A percentile compares a stretch with the other conserved stretches of the same genome.
Conservation (phyloP, 1,140 invertebrate species). For the Cataglyphis hispanica region DNA sequence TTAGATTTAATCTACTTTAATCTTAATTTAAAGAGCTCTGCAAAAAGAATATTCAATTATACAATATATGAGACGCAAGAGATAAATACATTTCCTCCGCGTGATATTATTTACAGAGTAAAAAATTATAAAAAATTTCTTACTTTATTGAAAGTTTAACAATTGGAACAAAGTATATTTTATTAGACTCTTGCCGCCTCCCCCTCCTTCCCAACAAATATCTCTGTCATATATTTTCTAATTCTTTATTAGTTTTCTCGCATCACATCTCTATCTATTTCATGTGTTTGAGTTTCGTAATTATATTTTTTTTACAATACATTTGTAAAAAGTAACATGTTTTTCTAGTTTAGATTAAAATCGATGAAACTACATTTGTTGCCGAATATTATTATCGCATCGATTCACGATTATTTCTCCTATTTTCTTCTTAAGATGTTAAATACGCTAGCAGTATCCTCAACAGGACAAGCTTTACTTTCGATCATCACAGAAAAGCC, state of each 20-base stretch:
- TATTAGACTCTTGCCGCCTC: too few species aligned
- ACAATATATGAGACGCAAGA: background rate
- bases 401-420: background rate
- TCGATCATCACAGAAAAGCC: background rate
- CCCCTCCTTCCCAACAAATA: too few species aligned
- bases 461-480: conserved; percentile 15
- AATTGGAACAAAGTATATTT: too few species aligned
- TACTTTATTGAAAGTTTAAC: too few species aligned
- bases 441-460: background rate
- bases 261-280: background rate
- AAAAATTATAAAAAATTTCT: too few species aligned
- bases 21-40: background rate
- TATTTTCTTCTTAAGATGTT: background rate
- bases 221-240: too few species aligned
- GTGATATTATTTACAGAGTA: too few species aligned
- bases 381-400: background rate
- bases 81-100: background rate
- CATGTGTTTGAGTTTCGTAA: too few species aligned
- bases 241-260: background rate
- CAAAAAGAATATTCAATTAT: background rate
- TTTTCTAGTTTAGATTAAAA: too few species aligned
- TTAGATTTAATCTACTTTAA: conserved; percentile 33
- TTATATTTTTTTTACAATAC: too few species aligned
- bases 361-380: background rate
- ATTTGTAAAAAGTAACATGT: background rate